Conservation (phyloP, 2,888 invertebrate genomes). For the Synergus gifuensis region DNA sequence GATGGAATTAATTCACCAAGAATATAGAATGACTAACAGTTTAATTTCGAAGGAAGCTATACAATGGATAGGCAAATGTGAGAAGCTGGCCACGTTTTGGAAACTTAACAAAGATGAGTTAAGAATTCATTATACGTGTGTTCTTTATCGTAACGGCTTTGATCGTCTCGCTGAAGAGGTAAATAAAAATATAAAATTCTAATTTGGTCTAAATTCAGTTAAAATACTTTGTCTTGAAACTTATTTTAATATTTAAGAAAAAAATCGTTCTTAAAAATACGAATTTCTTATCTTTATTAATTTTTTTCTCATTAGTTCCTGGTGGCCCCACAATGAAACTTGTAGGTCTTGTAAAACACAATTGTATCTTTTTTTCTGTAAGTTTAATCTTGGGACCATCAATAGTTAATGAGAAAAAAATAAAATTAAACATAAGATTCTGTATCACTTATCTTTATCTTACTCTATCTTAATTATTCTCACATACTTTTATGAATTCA, state of each 20-base stretch:
- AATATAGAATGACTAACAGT: constrained; percentile 79
- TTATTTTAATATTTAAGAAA: constrained; percentile 37
- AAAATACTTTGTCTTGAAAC: too few relatives aligned
- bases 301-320: too few relatives aligned
- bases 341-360: too few relatives aligned
- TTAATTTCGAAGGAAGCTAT: constrained; percentile 78
- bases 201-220: constrained; percentile 16
- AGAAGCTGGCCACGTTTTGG: constrained; percentile 87
- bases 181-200: constrained; percentile 44
- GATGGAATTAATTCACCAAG: constrained; percentile 85
- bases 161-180: constrained; percentile 83
- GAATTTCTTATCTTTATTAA: too few relatives aligned
- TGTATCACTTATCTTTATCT: too few relatives aligned
- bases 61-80: constrained; percentile 87
- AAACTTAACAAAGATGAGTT: constrained; percentile 86
- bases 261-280: too few relatives aligned
- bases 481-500: constrained; percentile 78
- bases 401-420: too few relatives aligned
- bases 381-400: too few relatives aligned
- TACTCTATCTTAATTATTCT: too few relatives aligned
- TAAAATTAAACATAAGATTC: too few relatives aligned
- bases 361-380: too few relatives aligned
- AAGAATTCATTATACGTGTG: constrained; percentile 87
- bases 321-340: too few relatives aligned
- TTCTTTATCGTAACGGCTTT: constrained; percentile 81